Evolutionary conservation across 1,140 invertebrate genomes (phyloP).

Genomic region (Drosophila bocqueti): DNA sequence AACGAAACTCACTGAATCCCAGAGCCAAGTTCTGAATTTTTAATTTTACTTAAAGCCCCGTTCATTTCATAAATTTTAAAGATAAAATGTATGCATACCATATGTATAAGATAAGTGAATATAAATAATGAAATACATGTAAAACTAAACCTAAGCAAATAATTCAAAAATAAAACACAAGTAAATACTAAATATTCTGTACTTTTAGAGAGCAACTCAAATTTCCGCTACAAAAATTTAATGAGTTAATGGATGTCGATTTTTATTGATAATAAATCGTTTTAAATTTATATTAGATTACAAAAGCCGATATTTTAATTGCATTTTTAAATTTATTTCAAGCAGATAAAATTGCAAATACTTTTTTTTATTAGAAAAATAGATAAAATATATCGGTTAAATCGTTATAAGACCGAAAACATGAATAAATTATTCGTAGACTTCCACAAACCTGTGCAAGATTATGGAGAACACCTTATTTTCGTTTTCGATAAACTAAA

Average conservation of each 20-base stretch:
- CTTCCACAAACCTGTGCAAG: too few species aligned
- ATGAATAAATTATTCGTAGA: too few species aligned
- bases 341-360: too few species aligned
- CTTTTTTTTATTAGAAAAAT: too few species aligned
- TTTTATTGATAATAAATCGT: not conserved
- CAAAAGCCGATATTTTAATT: too few species aligned
- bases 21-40: conserved; percentile 13
- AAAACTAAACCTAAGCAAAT: not conserved
- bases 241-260: too few species aligned
- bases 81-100: not conserved
- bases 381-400: too few species aligned
- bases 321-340: too few species aligned
- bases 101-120: not conserved
- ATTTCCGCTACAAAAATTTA: not conserved
- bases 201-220: not conserved
- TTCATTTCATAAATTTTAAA: conserved; percentile 9
- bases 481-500: not conserved
- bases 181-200: not conserved
- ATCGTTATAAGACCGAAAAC: too few species aligned
- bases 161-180: too few species aligned
- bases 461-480: not conserved
- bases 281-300: too few species aligned
- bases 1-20: conserved; percentile 23
- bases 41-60: conserved; percentile 1
- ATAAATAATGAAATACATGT: not conserved